A percentile compares a stretch with the other conserved stretches of the same genome.
Conservation (phyloP, 2,113 vertebrate genomes). For the Trematocara unimaculatum region DNA sequence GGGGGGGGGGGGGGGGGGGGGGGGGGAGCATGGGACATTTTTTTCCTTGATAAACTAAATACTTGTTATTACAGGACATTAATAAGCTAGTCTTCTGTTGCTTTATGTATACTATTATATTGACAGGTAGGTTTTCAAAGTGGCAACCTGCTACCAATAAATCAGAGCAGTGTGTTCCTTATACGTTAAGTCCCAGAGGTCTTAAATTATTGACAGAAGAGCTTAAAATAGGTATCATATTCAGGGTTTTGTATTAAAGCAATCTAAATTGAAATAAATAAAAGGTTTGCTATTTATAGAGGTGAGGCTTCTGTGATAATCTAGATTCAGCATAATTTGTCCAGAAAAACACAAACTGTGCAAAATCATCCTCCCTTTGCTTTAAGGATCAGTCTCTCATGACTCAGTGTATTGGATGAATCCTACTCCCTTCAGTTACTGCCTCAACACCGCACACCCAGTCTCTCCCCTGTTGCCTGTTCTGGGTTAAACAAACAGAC, state of each 20-base stretch:
- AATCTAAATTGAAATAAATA: not conserved
- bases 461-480: not conserved
- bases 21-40: not conserved
- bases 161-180: not conserved
- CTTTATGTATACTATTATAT: not conserved
- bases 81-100: not conserved
- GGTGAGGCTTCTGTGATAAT: not conserved
- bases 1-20: too few species aligned
- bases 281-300: not conserved
- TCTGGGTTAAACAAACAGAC: not conserved
- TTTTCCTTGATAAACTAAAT: not conserved
- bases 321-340: not conserved
- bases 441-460: not conserved
- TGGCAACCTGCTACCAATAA: not conserved
- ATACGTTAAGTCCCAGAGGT: not conserved
- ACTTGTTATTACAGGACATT: not conserved
- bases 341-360: not conserved
- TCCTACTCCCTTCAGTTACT: conserved; percentile 3
- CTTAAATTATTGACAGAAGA: not conserved
- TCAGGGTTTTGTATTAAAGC: not conserved
- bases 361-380: not conserved
- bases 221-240: not conserved
- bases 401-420: conserved; percentile 17
- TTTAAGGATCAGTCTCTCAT: not conserved
- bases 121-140: not conserved